A percentile compares a stretch with the other conserved stretches of the same genome.
phyloP scores from a whole-genome alignment of 2,113 vertebrate genomes.

The Oenanthe oenanthe region DNA sequence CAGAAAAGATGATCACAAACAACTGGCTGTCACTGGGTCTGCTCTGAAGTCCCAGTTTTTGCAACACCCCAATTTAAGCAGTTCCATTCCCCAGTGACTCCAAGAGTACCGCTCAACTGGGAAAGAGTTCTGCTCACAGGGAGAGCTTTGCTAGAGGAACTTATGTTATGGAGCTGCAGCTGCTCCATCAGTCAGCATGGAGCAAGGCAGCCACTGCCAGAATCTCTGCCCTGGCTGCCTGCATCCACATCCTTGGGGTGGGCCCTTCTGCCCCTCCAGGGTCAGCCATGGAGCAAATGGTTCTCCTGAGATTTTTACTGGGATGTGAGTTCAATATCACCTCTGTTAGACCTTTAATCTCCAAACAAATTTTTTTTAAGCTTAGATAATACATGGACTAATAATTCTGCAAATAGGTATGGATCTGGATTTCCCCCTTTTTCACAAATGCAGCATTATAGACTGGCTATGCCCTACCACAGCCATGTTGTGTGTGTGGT shows the following conservation, averaged over 20 bases:
- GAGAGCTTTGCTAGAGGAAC: neutral
- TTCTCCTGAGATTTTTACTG: neutral
- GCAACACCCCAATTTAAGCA: neutral
- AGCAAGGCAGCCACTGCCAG: neutral
- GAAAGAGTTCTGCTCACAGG: neutral
- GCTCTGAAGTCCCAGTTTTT: constrained; percentile 18
- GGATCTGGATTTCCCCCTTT: neutral
- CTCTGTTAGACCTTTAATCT: neutral
- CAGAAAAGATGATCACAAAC: constrained; percentile 38
- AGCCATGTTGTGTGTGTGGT: fast-evolving
- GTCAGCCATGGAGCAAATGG: fast-evolving
- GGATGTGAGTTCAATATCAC: neutral
- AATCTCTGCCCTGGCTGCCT: neutral
- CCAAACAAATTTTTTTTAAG: neutral
- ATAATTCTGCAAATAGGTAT: neutral
- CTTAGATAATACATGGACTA: neutral
- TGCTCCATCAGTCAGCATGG: neutral
- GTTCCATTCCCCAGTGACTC: neutral
- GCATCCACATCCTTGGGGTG: fast-evolving
- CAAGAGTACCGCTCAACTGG: neutral
- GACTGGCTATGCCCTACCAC: neutral
- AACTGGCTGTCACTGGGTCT: constrained; percentile 1
- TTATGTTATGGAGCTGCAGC: neutral
- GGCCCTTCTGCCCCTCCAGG: neutral
- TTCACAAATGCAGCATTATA: neutral